Evolutionary conservation across 2,888 invertebrate genomes (phyloP).

Genomic region (Latrodectus hesperus): DNA sequence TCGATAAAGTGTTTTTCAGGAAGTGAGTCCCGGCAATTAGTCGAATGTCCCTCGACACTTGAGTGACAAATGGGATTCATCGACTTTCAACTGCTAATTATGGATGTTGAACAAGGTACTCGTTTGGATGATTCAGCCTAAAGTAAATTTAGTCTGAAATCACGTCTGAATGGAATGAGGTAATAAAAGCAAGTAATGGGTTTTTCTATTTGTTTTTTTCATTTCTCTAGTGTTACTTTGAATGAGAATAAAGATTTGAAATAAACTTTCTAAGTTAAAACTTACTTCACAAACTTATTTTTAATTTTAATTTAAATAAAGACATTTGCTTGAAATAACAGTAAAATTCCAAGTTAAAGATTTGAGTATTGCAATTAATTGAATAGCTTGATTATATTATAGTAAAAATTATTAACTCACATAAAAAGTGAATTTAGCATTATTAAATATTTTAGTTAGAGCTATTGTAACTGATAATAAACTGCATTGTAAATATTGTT

Average conservation of each 20-base stretch:
- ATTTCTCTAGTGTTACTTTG: background rate
- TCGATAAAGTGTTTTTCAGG: background rate
- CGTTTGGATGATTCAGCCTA: background rate
- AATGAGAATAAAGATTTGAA: background rate
- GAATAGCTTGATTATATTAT: no score
- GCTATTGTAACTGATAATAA: no score
- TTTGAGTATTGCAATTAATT: no score
- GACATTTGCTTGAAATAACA: no score
- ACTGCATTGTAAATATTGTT: no score
- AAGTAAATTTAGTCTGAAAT: background rate
- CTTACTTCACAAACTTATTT: no score
- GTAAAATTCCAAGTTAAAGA: no score
- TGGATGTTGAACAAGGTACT: conserved; percentile 41
- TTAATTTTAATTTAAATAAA: no score
- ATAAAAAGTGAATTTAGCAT: no score
- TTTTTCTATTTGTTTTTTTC: background rate
- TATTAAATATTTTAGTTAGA: no score
- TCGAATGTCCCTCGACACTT: conserved; percentile 11
- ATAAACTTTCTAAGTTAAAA: background rate
- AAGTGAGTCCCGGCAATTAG: conserved; percentile 23
- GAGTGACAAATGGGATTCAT: conserved; percentile 36
- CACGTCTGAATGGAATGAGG: background rate
- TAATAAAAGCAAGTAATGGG: background rate
- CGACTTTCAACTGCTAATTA: conserved; percentile 45
- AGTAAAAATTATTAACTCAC: no score